Percentiles rank a stretch among this genome's conserved stretches.
These are phyloP conservation scores for Sebastes kiyomatsui DNA, from an alignment of 2,797 vertebrate species.

Conservation along the genomic window DNA sequence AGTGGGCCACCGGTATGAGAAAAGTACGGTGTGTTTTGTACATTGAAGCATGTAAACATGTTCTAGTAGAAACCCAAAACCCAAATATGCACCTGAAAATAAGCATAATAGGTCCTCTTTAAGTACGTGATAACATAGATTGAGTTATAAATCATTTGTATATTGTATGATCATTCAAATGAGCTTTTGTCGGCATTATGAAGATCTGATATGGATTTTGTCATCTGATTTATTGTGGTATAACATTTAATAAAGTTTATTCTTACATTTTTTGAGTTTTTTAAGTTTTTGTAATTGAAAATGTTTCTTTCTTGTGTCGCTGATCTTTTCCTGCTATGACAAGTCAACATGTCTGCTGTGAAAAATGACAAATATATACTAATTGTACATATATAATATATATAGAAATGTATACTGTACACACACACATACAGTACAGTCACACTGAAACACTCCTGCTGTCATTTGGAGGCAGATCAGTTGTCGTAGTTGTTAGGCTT, in stretches of 20 bases:
- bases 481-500: constrained; percentile 88
- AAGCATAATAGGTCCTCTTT: too few relatives aligned
- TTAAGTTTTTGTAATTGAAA: background rate
- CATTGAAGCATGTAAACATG: too few relatives aligned
- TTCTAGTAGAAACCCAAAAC: too few relatives aligned
- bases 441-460: constrained; percentile 7
- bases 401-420: background rate
- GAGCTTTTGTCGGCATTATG: background rate
- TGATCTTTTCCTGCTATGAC: background rate
- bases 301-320: background rate
- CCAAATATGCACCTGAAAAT: too few relatives aligned
- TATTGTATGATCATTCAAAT: background rate
- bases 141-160: background rate
- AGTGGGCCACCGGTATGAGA: too few relatives aligned
- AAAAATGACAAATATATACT: background rate
- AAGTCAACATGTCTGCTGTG: background rate
- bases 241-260: background rate
- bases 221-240: background rate
- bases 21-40: too few relatives aligned
- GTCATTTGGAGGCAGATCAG: constrained; percentile 66
- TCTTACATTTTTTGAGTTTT: background rate
- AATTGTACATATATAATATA: background rate
- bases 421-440: background rate
- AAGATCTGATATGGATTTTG: background rate
- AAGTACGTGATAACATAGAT: background rate